Evolutionary conservation across 2,113 vertebrate species (phyloP), one percentile per base, ranked within the genome.

Genomic region (Eulacestoma nigropectus): DNA sequence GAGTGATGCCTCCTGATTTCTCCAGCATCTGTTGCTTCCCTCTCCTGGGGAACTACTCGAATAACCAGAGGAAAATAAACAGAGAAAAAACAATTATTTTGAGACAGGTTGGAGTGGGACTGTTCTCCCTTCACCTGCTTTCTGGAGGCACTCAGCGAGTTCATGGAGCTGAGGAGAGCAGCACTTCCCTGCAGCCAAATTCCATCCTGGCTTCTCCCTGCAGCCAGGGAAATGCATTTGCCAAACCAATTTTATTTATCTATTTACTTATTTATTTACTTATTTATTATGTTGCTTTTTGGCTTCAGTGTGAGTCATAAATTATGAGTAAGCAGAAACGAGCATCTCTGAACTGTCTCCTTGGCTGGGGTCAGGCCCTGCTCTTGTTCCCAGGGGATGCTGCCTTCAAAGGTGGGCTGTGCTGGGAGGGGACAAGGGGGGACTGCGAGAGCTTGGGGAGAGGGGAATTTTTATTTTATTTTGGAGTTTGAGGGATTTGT

Each of bases 311-410:
- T 1, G 14, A 47, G 32, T 67, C 33, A 30, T 70, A 81, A 87
- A 70, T 78, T 42, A 67, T 0, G 0, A 55, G 37, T 3, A 77
- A 49, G 76, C 64, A 93, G 89, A 63, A 86, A 63, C 0, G 0
- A 91, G 33, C 4, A 6, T 70, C 2, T 23, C 76, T 52, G 6
- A 77, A 5, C 22, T 53, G 56, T 42, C 6, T 3, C 25, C 63
- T 37, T 3, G 26, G 57, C 89, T 52, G n/a, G 67, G 67, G 37
- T 33, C 9, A 21, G 82, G 65, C 5, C 3, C 64, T 76, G 57
- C 87, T 72, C 30, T 16, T n/a, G n/a, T 57, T 82, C 26, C 77
- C 3, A 12, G n/a, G 33, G 42, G 35, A 30, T 35, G 33, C 60
- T 84, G 69, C 56, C 69, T 32, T 6, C 4, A 33, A 41, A 92